phyloP scores from a whole-genome alignment of 2,797 vertebrate genomes.

The Poecile montanus region DNA sequence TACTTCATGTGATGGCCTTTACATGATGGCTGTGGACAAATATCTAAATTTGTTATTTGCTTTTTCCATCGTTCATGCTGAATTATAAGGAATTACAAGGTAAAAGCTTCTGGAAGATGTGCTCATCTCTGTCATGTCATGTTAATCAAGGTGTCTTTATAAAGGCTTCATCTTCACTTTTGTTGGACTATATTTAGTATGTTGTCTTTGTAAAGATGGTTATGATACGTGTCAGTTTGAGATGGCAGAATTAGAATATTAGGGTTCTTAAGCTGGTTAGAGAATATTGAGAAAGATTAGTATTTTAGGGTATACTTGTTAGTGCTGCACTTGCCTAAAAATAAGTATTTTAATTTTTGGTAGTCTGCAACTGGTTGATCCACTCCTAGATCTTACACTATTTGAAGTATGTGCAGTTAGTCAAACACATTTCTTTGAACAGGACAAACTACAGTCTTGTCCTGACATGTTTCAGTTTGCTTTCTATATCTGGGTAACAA shows the following conservation, averaged over 20 bases:
- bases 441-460: background rate
- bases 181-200: constrained; percentile 23
- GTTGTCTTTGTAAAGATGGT: background rate
- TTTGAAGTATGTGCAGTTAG: background rate
- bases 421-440: background rate
- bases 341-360: background rate
- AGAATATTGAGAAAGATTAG: background rate
- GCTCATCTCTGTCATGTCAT: background rate
- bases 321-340: background rate
- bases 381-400: background rate
- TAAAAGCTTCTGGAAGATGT: background rate
- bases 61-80: background rate
- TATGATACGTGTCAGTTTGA: constrained; percentile 10
- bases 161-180: constrained; percentile 8
- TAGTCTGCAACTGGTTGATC: background rate
- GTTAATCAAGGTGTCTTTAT: constrained; percentile 15
- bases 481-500: background rate
- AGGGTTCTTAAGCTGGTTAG: background rate
- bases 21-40: background rate
- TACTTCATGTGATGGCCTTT: background rate
- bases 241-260: background rate
- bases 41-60: background rate
- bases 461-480: background rate
- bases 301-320: background rate
- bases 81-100: background rate